These are phyloP conservation scores for Tachina lurida DNA, from an alignment of 2,888 invertebrate species.

Conservation along the genomic window DNA sequence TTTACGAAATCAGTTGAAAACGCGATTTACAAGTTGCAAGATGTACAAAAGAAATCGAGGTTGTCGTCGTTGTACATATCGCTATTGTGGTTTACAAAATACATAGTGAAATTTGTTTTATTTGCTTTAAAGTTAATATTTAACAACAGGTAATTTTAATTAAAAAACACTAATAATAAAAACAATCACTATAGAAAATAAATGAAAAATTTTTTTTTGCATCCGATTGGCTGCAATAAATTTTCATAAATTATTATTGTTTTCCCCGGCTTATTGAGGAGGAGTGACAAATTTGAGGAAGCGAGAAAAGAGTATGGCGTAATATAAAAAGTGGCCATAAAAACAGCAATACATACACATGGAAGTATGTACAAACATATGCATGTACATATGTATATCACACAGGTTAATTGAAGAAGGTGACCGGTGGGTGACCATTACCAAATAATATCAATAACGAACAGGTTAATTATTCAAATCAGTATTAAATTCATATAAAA, in stretches of 20 bases:
- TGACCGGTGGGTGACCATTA: slow-evolving; percentile 48
- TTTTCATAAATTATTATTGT: slow-evolving; percentile 46
- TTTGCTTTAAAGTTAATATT: slow-evolving; percentile 59
- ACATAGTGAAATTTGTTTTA: slow-evolving; percentile 29
- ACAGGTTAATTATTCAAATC: slow-evolving; percentile 56
- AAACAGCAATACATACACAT: neutral
- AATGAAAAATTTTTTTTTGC: slow-evolving; percentile 32
- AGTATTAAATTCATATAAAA: slow-evolving; percentile 24
- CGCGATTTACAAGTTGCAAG: slow-evolving; percentile 68
- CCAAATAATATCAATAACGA: slow-evolving; percentile 35
- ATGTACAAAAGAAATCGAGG: slow-evolving; percentile 58
- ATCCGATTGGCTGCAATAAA: slow-evolving; percentile 45
- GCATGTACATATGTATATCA: neutral
- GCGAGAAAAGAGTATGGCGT: neutral
- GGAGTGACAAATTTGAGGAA: neutral
- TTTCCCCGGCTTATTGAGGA: neutral
- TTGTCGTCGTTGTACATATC: slow-evolving; percentile 9
- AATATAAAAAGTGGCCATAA: slow-evolving; percentile 15
- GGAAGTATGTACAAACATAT: no score
- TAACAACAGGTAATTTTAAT: slow-evolving; percentile 55
- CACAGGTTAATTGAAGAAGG: slow-evolving; percentile 53
- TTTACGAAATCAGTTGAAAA: slow-evolving; percentile 66
- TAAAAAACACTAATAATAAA: slow-evolving; percentile 31
- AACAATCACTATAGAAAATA: slow-evolving; percentile 3
- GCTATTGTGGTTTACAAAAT: slow-evolving; percentile 18